Evolutionary conservation across 2,113 vertebrate genomes (phyloP).

Genomic region (Lontra canadensis): DNA sequence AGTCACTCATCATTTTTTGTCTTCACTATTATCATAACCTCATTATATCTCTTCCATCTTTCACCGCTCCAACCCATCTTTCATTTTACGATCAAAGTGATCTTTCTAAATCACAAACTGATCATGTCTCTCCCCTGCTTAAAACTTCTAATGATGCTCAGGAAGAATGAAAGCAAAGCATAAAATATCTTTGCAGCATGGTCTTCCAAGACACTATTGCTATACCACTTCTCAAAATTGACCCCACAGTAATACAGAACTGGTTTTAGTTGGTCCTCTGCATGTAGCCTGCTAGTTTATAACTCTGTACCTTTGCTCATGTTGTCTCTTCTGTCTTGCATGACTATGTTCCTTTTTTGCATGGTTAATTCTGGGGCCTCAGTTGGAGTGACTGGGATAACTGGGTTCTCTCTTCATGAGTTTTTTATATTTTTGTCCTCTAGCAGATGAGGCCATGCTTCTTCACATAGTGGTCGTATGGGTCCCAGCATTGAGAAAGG

Average conservation of each 20-base stretch:
- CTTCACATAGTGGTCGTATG: background rate
- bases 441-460: background rate
- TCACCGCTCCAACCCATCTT: background rate
- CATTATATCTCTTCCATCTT: background rate
- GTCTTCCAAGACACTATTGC: background rate
- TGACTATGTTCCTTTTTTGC: background rate
- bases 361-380: background rate
- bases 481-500: background rate
- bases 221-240: background rate
- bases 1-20: background rate
- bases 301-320: background rate
- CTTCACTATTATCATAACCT: background rate
- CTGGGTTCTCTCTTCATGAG: background rate
- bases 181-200: background rate
- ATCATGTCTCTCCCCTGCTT: background rate
- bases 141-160: background rate
- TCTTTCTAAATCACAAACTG: slow-evolving; percentile 14
- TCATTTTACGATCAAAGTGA: background rate
- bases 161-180: slow-evolving; percentile 17
- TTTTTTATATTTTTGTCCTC: background rate
- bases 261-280: background rate
- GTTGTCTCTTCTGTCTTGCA: background rate
- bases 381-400: background rate
- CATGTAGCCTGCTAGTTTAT: background rate
- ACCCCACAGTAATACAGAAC: background rate